Percentiles rank a stretch among this genome's conserved stretches.
phyloP scores from a whole-genome alignment of 2,888 invertebrate species.

The Leucophora obtusa region DNA sequence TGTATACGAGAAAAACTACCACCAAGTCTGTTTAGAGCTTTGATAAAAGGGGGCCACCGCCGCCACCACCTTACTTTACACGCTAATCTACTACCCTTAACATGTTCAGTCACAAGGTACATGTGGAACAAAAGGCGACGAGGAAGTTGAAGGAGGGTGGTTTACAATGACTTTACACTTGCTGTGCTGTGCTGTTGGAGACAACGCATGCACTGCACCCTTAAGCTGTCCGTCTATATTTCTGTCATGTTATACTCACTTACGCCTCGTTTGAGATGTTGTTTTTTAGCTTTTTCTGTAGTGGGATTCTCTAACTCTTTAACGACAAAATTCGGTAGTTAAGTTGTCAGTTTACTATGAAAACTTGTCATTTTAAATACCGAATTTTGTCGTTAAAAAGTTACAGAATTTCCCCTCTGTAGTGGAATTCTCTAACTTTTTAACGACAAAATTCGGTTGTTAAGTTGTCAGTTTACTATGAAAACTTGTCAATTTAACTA shows the following conservation, averaged over 20 bases:
- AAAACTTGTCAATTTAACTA: too few relatives aligned
- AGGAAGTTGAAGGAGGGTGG: constrained; percentile 35
- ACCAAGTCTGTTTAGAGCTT: constrained; percentile 38
- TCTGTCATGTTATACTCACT: constrained; percentile 53
- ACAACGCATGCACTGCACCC: constrained; percentile 69
- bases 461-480: too few relatives aligned
- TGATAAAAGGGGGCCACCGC: neutral
- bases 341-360: too few relatives aligned
- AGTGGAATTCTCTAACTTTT: too few relatives aligned
- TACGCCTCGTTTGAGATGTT: constrained; percentile 51
- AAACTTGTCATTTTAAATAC: too few relatives aligned
- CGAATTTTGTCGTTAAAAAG: too few relatives aligned
- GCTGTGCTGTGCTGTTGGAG: constrained; percentile 23
- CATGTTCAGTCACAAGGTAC: neutral
- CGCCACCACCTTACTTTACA: neutral
- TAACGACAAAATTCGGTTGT: too few relatives aligned
- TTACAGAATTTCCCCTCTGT: too few relatives aligned
- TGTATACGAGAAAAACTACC: constrained; percentile 35
- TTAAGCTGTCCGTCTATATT: constrained; percentile 55
- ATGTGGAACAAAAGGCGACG: neutral
- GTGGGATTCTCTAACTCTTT: too few relatives aligned
- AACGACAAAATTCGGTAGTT: too few relatives aligned
- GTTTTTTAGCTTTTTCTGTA: constrained; percentile 6
- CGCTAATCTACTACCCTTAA: neutral
- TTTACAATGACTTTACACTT: constrained; percentile 54